Conservation (phyloP, 2,113 vertebrate genomes). For the Xenus cinereus region DNA sequence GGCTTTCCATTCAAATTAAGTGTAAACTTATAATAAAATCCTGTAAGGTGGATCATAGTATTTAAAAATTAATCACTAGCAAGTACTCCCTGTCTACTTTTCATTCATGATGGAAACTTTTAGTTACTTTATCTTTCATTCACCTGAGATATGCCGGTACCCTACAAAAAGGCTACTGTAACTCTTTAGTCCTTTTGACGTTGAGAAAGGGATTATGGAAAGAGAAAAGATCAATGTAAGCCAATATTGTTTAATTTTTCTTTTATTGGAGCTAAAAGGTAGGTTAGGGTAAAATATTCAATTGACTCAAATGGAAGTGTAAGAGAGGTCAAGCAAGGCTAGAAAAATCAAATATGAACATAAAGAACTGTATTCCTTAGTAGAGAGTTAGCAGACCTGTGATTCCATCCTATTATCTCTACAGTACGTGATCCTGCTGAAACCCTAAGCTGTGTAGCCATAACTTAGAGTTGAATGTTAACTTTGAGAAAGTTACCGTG, state of each 20-base stretch:
- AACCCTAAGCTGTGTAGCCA: not conserved
- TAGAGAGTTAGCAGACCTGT: not conserved
- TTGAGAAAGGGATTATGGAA: slow-evolving; percentile 20
- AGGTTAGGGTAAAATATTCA: slow-evolving; percentile 15
- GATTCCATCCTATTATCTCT: not conserved
- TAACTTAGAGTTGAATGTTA: not conserved
- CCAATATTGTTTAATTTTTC: slow-evolving; percentile 19
- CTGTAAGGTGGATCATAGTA: not conserved
- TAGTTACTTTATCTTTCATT: slow-evolving; percentile 5
- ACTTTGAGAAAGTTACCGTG: not conserved
- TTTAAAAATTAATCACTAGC: not conserved
- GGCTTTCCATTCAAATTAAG: not conserved
- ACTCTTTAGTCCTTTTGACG: slow-evolving; percentile 17
- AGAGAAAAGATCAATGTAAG: slow-evolving; percentile 3
- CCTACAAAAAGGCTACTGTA: not conserved
- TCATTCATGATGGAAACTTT: not conserved
- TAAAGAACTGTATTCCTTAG: not conserved
- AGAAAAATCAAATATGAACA: slow-evolving; percentile 20
- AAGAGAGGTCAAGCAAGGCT: not conserved
- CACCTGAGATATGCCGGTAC: not conserved
- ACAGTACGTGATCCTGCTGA: not conserved
- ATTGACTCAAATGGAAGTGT: not conserved
- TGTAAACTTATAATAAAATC: not conserved
- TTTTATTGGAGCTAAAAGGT: not conserved
- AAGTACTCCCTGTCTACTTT: not conserved